phyloP scores from a whole-genome alignment of 2,113 vertebrate species.

The Diadophis punctatus region DNA sequence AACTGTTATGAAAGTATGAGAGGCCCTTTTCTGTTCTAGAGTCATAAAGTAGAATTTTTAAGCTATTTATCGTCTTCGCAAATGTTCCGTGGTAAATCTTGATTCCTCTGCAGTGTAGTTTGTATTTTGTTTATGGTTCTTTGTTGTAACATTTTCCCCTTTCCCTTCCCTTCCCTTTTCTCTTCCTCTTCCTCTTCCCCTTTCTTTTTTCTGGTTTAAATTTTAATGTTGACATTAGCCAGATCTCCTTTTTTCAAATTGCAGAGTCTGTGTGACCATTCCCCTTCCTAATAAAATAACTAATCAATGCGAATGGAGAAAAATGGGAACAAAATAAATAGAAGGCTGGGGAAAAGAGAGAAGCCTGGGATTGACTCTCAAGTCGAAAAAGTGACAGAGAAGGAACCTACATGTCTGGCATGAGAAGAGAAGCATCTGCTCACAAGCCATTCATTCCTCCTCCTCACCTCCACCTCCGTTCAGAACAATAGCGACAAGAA shows the following conservation, averaged over 20 bases:
- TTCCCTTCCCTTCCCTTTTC: neutral
- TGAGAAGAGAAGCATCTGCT: neutral
- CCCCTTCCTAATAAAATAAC: neutral
- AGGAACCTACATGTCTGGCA: neutral
- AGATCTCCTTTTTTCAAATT: neutral
- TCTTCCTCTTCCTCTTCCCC: neutral
- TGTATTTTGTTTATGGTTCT: neutral
- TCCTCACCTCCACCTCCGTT: neutral
- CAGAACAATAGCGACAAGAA: neutral
- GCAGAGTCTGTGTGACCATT: neutral
- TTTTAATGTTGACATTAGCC: neutral
- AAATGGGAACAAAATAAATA: neutral
- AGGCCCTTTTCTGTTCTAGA: neutral
- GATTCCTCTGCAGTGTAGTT: neutral
- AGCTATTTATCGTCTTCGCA: neutral
- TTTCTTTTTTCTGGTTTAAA: neutral
- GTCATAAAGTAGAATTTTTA: neutral
- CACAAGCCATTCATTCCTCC: neutral
- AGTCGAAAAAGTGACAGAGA: neutral
- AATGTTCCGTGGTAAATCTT: neutral
- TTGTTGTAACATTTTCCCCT: neutral
- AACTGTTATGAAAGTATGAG: neutral
- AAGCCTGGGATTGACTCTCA: neutral
- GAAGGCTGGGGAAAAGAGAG: neutral
- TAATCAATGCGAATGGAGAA: neutral